Conservation (phyloP, 1,140 invertebrate genomes). For the Pentalonia nigronervosa region DNA sequence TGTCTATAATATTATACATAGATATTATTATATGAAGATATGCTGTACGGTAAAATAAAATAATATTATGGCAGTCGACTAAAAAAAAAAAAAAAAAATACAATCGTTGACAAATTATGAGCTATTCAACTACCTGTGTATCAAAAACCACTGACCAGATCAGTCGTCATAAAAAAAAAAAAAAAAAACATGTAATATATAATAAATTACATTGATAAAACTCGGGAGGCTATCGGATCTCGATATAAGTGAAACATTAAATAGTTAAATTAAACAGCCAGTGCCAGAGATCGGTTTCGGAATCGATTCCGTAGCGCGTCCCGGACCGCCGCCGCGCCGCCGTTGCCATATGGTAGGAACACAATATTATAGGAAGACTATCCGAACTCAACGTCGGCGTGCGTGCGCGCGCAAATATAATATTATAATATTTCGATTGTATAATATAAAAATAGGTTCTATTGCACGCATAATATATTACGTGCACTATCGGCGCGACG, state of each 20-base stretch:
- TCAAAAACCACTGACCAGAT: neutral
- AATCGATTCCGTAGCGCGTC: neutral
- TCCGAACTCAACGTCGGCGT: neutral
- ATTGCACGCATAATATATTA: neutral
- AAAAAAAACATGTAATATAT: neutral
- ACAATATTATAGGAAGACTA: neutral
- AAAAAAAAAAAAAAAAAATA: too few relatives aligned
- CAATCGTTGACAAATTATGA: neutral
- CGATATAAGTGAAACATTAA: neutral
- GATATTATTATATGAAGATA: too few relatives aligned
- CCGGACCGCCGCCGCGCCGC: neutral
- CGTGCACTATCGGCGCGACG: too few relatives aligned
- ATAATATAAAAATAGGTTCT: too few relatives aligned
- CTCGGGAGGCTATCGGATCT: neutral
- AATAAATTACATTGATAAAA: neutral
- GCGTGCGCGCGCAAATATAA: neutral
- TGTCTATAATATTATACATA: too few relatives aligned
- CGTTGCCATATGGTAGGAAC: neutral
- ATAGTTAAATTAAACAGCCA: too few relatives aligned
- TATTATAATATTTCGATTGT: too few relatives aligned
- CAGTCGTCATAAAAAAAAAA: neutral
- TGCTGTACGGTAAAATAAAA: too few relatives aligned
- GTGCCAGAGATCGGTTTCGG: neutral
- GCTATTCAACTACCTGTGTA: too few relatives aligned
- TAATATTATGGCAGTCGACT: too few relatives aligned